These are phyloP conservation scores for Propithecus perrieri DNA, from an alignment of 2,797 vertebrate species.

Conservation along the genomic window DNA sequence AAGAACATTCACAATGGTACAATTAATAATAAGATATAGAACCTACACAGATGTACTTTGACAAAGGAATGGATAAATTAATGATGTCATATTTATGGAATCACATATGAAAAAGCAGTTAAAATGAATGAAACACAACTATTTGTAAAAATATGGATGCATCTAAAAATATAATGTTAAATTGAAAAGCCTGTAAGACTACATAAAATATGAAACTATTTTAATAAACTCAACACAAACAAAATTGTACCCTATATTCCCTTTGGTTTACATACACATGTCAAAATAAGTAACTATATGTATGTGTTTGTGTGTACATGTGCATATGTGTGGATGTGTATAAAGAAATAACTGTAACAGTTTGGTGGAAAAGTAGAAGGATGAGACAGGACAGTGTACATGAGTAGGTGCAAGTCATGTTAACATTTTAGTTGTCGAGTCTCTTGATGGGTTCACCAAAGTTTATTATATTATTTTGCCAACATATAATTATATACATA, in stretches of 20 bases:
- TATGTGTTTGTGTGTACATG: neutral
- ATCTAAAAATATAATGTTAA: neutral
- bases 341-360: neutral
- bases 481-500: neutral
- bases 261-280: neutral
- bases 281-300: neutral
- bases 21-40: neutral
- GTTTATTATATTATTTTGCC: neutral
- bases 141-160: neutral
- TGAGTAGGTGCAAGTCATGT: neutral
- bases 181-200: neutral
- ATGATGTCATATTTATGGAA: neutral
- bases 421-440: neutral
- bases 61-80: neutral
- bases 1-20: neutral
- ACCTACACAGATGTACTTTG: neutral
- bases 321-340: neutral
- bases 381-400: neutral
- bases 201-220: neutral
- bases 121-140: neutral
- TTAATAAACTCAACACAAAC: neutral
- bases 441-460: neutral
- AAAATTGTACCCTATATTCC: neutral
- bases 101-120: neutral
- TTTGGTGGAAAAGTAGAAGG: neutral